These are phyloP conservation scores for Pseudopodoces humilis DNA, from an alignment of 2,113 vertebrate species.

Conservation along the genomic window DNA sequence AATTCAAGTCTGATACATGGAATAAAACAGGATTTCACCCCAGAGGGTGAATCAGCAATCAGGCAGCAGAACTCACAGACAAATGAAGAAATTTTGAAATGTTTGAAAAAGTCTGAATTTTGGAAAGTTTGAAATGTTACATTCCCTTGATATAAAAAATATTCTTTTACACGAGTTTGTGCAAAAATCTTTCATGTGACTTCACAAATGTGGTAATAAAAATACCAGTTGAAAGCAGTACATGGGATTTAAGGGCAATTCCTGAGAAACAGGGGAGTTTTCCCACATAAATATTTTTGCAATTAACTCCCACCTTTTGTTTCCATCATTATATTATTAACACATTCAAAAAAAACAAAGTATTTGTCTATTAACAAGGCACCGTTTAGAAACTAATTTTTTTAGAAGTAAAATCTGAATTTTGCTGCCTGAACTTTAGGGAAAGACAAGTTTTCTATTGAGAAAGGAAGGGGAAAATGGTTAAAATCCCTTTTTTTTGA, in stretches of 20 bases:
- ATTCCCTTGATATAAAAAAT: background rate
- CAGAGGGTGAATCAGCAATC: background rate
- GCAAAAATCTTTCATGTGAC: background rate
- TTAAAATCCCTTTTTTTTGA: background rate
- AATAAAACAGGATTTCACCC: background rate
- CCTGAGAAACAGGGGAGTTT: background rate
- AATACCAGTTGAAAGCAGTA: background rate
- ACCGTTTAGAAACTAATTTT: background rate
- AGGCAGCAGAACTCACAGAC: background rate
- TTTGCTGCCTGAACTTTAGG: background rate
- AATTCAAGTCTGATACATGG: background rate
- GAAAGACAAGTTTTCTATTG: fast-evolving
- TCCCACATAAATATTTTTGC: background rate
- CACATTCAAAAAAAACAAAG: fast-evolving
- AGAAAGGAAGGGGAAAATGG: background rate
- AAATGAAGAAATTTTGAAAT: background rate
- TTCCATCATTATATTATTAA: background rate
- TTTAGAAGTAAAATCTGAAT: background rate
- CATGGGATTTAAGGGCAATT: background rate
- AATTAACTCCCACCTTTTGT: background rate
- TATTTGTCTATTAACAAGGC: background rate
- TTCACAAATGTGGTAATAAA: background rate
- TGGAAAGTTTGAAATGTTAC: background rate
- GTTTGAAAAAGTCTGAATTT: background rate
- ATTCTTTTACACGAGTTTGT: background rate